Base-by-base conservation (phyloP, 1,140 invertebrate genomes). In the Triops longicaudatus region DNA sequence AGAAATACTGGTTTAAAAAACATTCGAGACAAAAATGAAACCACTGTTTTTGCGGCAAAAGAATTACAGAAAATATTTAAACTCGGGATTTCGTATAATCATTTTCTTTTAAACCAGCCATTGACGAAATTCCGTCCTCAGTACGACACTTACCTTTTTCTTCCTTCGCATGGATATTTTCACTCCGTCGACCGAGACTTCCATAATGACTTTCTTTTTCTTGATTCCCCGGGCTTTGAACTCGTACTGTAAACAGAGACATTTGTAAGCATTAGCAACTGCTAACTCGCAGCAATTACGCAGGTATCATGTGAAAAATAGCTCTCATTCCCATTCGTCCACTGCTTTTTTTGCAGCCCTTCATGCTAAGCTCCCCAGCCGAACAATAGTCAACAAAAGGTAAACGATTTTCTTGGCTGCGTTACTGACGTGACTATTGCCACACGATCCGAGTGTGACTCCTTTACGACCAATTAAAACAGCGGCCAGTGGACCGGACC, bases 161-260 rank as follows among this genome's bases (percentile, higher is more conserved):
- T 95, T 91, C 85, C 94, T 94, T 79, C 93, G 87, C 63, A 95
- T 85, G 26, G 89, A 89, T 79, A 98, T 92, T 84, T 93, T 91
- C 50, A 98, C 92, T 12, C 97, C 97, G 80, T 98, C 95, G 3
- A 97, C 92, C 1, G 96, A 98, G 77, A 99, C 91, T 82, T 95
- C 92, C 78, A 99, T 88, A 73, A 91, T 93, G 79, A 99, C 96
- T 88, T 98, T 98, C 83, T 94, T 93, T 86, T 99, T 99, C 86
- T 98, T 98, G 81, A 97, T 93, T 50, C 93, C 94, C 85, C 96
- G 95, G 80, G 95, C 91, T 88, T 98, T 98, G 88, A 98, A 98
- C 86, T 99, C 97, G 85, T 97, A 97, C 95, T 98, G 89, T 78
- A 84, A 82, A 82, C 84, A 83, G 83, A 82, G 83, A n/a, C 14